phyloP scores from a whole-genome alignment of 2,797 vertebrate genomes.

The Dendrocincla tyrannina region DNA sequence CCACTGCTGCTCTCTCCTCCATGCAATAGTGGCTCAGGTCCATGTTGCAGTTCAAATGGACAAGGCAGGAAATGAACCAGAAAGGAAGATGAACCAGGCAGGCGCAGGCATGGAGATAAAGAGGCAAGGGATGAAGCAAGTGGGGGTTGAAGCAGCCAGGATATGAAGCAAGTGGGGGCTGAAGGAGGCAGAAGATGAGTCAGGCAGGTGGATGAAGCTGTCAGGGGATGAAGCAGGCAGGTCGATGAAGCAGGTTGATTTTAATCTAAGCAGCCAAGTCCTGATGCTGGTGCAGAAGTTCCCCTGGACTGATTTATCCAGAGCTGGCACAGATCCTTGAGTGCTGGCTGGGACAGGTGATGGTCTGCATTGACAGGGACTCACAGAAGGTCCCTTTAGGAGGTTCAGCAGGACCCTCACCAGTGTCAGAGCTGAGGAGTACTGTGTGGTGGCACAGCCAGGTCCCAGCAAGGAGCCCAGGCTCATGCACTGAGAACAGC shows the following conservation, averaged over 20 bases:
- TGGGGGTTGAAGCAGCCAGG: background rate
- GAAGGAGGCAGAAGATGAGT: background rate
- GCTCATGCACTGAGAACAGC: background rate
- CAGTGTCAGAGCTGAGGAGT: background rate
- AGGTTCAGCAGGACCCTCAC: background rate
- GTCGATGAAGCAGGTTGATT: background rate
- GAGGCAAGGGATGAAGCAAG: background rate
- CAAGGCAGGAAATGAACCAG: background rate
- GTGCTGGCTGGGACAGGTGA: background rate
- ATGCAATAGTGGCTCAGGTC: rapidly evolving
- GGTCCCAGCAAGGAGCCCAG: background rate
- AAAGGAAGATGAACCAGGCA: background rate
- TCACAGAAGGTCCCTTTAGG: rapidly evolving
- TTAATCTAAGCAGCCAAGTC: background rate
- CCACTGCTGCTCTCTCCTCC: background rate
- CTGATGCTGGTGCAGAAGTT: background rate
- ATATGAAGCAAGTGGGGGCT: background rate
- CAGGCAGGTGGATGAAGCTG: background rate
- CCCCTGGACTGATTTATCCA: background rate
- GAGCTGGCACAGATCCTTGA: rapidly evolving
- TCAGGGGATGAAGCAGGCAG: background rate
- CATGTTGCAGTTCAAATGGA: rapidly evolving
- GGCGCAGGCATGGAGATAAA: background rate
- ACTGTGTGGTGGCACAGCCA: background rate
- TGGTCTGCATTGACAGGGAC: background rate